Conservation (phyloP, 2,113 vertebrate genomes). For the Microtus montanus region DNA sequence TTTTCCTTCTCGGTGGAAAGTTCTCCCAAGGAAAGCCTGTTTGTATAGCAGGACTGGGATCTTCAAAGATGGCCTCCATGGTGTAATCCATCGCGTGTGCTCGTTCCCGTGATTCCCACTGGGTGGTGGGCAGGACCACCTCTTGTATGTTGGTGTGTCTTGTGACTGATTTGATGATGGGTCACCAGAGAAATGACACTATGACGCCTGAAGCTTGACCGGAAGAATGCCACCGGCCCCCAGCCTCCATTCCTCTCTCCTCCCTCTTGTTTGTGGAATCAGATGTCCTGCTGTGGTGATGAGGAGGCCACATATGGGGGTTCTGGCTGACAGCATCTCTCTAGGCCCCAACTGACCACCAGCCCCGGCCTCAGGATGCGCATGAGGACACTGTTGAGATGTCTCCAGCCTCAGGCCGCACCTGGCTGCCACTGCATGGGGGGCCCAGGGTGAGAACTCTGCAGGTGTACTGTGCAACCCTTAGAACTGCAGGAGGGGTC, state of each 20-base stretch:
- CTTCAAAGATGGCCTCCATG: neutral
- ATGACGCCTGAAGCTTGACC: neutral
- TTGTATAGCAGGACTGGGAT: neutral
- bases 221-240: neutral
- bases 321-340: neutral
- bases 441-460: neutral
- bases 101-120: neutral
- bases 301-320: neutral
- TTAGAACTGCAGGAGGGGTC: neutral
- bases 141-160: neutral
- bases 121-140: neutral
- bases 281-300: fast-evolving
- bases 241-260: neutral
- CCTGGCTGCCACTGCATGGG: neutral
- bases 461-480: neutral
- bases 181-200: neutral
- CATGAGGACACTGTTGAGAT: neutral
- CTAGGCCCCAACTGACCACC: neutral
- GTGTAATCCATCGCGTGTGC: fast-evolving
- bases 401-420: neutral
- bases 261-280: neutral
- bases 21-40: neutral
- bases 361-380: neutral
- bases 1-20: neutral
- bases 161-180: neutral